Conservation (phyloP, 2,888 invertebrate species). For the Eupelmus urozonus region DNA sequence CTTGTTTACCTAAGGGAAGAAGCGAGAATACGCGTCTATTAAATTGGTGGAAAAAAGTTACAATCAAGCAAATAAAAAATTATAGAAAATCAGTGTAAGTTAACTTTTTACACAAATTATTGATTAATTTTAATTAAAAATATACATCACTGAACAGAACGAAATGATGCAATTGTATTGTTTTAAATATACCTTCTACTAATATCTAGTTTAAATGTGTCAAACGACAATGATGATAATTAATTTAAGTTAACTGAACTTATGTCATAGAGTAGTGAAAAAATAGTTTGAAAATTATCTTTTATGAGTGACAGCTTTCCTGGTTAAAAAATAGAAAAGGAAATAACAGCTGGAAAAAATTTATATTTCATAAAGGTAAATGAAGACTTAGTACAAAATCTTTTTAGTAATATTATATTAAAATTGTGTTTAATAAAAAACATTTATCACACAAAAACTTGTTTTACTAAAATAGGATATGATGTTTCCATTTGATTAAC, state of each 20-base stretch:
- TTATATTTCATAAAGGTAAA: background rate
- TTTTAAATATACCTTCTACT: slow-evolving; percentile 4
- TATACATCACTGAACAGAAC: slow-evolving; percentile 13
- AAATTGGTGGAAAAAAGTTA: slow-evolving; percentile 11
- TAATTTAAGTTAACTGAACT: slow-evolving; percentile 23
- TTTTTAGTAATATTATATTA: background rate
- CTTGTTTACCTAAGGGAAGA: slow-evolving; percentile 21
- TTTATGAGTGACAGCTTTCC: slow-evolving; percentile 28
- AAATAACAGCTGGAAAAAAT: background rate
- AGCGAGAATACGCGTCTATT: slow-evolving; percentile 31
- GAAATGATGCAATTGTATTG: slow-evolving; percentile 17
- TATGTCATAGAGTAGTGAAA: slow-evolving; percentile 6
- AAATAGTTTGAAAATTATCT: slow-evolving; percentile 41
- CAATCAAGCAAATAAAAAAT: slow-evolving; percentile 43
- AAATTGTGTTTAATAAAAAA: background rate
- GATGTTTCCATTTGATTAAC: too few relatives aligned
- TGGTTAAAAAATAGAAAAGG: slow-evolving; percentile 51
- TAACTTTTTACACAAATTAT: slow-evolving; percentile 34
- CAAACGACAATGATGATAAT: slow-evolving; percentile 13
- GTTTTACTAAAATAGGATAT: slow-evolving; percentile 5
- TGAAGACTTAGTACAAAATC: background rate
- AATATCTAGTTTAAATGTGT: background rate
- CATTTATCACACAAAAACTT: background rate
- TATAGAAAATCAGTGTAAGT: slow-evolving; percentile 38
- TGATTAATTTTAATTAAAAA: slow-evolving; percentile 34